These are phyloP conservation scores for Melipona bicolor DNA, from an alignment of 2,888 invertebrate species.

Conservation along the genomic window DNA sequence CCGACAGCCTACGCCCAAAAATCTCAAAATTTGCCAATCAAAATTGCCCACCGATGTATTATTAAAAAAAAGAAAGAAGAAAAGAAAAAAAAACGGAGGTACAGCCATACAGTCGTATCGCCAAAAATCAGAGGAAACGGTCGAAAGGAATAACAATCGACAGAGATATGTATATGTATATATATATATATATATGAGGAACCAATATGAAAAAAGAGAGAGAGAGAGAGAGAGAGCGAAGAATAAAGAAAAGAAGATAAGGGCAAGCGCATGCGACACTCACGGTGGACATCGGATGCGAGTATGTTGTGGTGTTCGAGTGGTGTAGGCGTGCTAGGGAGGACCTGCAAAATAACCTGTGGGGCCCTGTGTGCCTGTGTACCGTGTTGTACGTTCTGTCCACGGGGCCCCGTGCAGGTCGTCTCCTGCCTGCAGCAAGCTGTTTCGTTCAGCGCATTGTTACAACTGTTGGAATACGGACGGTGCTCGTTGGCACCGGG, in stretches of 20 bases:
- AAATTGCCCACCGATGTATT: background rate
- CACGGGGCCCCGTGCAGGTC: conserved; percentile 78
- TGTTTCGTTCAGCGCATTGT: conserved; percentile 84
- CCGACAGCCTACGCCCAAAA: background rate
- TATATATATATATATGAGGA: too few species aligned
- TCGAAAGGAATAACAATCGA: background rate
- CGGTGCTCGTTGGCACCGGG: conserved; percentile 77
- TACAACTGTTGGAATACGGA: conserved; percentile 83
- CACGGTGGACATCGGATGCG: conserved; percentile 84
- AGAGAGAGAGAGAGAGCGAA: background rate
- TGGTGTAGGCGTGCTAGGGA: conserved; percentile 85
- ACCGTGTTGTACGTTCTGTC: conserved; percentile 70
- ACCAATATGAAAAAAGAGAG: background rate
- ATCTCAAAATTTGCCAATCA: background rate
- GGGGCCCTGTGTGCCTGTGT: conserved; percentile 81
- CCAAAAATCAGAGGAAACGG: background rate
- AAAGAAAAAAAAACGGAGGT: background rate
- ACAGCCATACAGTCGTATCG: background rate
- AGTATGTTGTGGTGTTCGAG: conserved; percentile 83
- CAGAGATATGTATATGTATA: too few species aligned
- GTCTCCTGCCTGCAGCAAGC: conserved; percentile 74
- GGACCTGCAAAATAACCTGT: conserved; percentile 92
- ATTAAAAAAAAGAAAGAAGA: background rate
- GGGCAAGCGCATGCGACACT: conserved; percentile 82
- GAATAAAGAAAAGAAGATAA: background rate